Conservation (phyloP, 2,113 vertebrate species). For the Pyrgilauda ruficollis region DNA sequence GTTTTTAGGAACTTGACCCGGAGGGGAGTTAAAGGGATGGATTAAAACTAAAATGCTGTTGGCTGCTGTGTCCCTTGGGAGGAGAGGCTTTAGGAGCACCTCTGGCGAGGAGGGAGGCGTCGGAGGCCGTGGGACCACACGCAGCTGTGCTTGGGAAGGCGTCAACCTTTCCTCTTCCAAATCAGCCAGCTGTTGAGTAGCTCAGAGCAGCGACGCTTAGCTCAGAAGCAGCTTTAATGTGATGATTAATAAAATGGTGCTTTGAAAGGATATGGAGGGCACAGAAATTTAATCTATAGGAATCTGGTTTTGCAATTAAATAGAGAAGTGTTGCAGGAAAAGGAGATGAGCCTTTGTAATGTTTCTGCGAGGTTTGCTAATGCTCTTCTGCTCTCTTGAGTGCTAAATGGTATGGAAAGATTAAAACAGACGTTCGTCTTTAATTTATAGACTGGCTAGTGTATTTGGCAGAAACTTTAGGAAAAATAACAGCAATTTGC, state of each 20-base stretch:
- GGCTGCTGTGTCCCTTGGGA: neutral
- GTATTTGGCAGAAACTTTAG: neutral
- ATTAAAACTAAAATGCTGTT: neutral
- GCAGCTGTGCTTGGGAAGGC: neutral
- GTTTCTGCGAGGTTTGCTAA: neutral
- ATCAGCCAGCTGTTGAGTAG: neutral
- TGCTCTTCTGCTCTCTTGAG: neutral
- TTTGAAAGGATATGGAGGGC: neutral
- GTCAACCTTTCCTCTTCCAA: neutral
- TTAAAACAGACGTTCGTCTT: neutral
- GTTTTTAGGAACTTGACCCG: neutral
- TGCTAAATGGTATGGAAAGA: neutral
- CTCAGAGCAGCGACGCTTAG: neutral
- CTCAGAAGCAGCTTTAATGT: neutral
- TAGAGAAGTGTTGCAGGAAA: neutral
- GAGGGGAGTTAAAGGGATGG: neutral
- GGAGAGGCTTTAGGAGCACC: neutral
- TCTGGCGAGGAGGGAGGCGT: neutral
- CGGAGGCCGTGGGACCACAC: constrained; percentile 25
- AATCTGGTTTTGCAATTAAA: constrained; percentile 6
- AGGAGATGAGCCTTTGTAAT: neutral
- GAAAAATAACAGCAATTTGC: neutral
- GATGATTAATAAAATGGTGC: neutral
- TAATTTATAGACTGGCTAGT: neutral
- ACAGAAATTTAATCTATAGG: neutral